Conservation (phyloP, 2,113 vertebrate species). For the Orycteropus afer region DNA sequence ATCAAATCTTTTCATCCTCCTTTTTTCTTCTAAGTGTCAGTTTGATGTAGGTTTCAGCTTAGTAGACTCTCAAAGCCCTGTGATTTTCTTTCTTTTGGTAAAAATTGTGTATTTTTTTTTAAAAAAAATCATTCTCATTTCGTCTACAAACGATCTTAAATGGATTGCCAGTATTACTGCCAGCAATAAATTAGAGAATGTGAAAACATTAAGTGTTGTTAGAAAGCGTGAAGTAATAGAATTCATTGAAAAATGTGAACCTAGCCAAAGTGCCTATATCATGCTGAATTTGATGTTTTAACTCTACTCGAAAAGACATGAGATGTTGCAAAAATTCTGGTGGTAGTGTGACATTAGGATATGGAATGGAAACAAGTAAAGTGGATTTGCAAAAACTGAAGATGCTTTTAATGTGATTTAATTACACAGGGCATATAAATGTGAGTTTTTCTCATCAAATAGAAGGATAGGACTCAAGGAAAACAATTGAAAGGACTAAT, state of each 20-base stretch:
- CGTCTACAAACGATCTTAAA: slow-evolving; percentile 45
- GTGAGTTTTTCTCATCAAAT: slow-evolving; percentile 19
- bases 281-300: slow-evolving; percentile 48
- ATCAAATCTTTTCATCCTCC: not conserved
- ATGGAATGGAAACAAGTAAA: not conserved
- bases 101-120: not conserved
- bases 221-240: slow-evolving; percentile 11
- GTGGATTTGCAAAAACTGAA: not conserved
- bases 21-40: slow-evolving; percentile 43
- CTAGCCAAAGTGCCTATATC: not conserved
- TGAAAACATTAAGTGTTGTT: slow-evolving; percentile 9
- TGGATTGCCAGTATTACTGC: slow-evolving; percentile 37
- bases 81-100: not conserved
- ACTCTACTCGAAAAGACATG: not conserved
- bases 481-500: no score
- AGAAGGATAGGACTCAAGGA: not conserved
- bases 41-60: not conserved
- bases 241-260: slow-evolving; percentile 38
- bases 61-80: not conserved
- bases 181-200: slow-evolving; percentile 42
- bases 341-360: not conserved
- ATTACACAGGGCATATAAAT: not conserved
- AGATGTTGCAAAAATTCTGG: not conserved
- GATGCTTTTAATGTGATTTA: not conserved
- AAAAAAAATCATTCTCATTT: slow-evolving; percentile 47